Evolutionary conservation across 2,113 vertebrate species (phyloP).

Genomic region (Heterocephalus glaber): DNA sequence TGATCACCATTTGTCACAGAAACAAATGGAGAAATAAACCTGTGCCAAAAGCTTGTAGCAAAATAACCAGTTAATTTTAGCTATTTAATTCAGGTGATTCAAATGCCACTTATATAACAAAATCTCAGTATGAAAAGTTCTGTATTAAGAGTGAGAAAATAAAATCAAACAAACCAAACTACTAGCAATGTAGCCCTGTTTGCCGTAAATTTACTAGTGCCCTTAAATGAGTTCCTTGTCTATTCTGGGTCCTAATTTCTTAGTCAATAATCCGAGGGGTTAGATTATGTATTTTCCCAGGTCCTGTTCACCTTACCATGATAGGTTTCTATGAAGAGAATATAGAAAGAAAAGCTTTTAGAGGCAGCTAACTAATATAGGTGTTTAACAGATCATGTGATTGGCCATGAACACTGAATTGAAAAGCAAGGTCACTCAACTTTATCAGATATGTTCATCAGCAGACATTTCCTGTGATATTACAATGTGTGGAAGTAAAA

Average conservation of each 20-base stretch:
- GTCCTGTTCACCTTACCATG: neutral
- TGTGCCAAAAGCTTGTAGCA: neutral
- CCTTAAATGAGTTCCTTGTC: neutral
- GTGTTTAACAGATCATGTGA: neutral
- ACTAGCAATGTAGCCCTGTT: neutral
- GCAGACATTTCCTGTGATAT: slow-evolving; percentile 4
- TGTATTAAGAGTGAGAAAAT: neutral
- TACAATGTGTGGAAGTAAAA: slow-evolving; percentile 31
- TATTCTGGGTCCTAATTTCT: neutral
- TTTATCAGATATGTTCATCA: slow-evolving; percentile 2
- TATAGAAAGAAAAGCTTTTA: neutral
- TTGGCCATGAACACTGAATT: neutral
- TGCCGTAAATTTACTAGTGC: neutral
- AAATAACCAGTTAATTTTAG: neutral
- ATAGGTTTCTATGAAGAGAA: neutral
- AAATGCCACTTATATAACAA: neutral
- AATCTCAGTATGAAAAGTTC: neutral
- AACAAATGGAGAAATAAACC: neutral
- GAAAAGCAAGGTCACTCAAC: neutral
- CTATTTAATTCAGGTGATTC: neutral
- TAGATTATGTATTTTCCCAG: neutral
- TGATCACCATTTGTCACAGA: neutral
- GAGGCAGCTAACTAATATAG: neutral
- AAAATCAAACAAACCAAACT: neutral
- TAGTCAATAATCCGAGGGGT: neutral